Evolutionary conservation across 1,140 invertebrate species (phyloP), one percentile per base, ranked within the genome.

Genomic region (Aphidius gifuensis): DNA sequence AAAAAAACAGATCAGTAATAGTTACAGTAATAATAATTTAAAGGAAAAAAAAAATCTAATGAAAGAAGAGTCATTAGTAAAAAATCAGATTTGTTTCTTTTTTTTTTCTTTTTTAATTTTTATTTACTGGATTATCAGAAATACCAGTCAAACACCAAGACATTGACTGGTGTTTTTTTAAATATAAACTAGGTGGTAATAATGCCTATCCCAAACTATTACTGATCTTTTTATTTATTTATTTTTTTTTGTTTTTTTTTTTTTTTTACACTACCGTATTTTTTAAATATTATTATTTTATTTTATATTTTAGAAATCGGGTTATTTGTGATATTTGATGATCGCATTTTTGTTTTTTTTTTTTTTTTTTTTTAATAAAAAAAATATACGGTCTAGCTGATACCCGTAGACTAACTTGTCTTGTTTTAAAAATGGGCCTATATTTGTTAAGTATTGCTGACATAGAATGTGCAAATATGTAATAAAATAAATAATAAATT

Each of bases 381-480:
- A 2, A 2, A 23, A 2, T 23, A 23, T 23, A 23, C 23, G 23
- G 23, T 23, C 23, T 23, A 65, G 69, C 68, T 70, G 72, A 75
- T 72, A 68, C 70, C 71, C 76, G 73, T 76, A 74, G 65, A 65
- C 70, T 71, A 69, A 68, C 60, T 69, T 68, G 65, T 66, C 58
- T 50, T 21, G 54, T 58, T 55, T 68, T 68, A 51, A 71, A 62
- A 67, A 72, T 72, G 75, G 75, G 76, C 77, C 77, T 78, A 78
- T 74, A 75, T 73, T 78, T 78, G 75, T 78, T 78, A 71, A 72
- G 73, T 71, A 75, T 77, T 78, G 76, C 78, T 79, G 67, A 77
- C 73, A 56, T 2, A 2, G 64, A 66, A 74, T 74, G 61, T 58
- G 70, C 67, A 72, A 75, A 69, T 69, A 74, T 66, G 74, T 68